Evolutionary conservation across 2,113 vertebrate genomes (phyloP).

Genomic region (Heptranchias perlo): DNA sequence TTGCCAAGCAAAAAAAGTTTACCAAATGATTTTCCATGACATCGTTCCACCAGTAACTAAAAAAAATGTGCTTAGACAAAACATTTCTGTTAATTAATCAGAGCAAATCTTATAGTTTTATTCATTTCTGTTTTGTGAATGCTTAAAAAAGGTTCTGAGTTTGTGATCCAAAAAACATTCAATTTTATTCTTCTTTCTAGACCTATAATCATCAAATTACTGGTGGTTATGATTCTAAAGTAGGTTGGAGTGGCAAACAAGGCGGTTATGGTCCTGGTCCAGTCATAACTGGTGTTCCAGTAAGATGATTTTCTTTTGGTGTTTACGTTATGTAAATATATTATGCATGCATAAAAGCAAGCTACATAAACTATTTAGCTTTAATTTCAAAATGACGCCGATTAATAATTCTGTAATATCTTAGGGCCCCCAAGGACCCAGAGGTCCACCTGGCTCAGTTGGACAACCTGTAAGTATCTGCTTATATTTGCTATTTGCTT

Average conservation of each 20-base stretch:
- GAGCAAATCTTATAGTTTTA: background rate
- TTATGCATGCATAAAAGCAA: background rate
- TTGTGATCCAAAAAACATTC: background rate
- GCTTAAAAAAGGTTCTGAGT: background rate
- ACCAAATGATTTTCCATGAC: background rate
- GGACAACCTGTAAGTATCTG: slow-evolving; percentile 8
- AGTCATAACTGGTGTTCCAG: fast-evolving
- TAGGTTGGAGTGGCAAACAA: background rate
- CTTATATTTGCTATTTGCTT: background rate
- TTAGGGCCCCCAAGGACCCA: background rate
- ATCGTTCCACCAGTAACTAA: background rate
- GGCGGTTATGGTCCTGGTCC: background rate
- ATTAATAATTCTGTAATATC: background rate
- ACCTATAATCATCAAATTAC: background rate
- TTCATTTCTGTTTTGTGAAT: background rate
- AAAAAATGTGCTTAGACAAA: background rate
- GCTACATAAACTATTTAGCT: background rate
- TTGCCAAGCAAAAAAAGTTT: background rate
- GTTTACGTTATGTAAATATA: too few species aligned
- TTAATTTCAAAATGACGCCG: background rate
- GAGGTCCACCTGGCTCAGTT: background rate
- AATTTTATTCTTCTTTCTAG: background rate
- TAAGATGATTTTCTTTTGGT: background rate
- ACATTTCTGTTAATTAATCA: background rate
- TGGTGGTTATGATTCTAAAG: too few species aligned